Evolutionary conservation across 2,888 invertebrate genomes (phyloP), one percentile per base, ranked within the genome.

Genomic region (Cyclophora albipunctata): DNA sequence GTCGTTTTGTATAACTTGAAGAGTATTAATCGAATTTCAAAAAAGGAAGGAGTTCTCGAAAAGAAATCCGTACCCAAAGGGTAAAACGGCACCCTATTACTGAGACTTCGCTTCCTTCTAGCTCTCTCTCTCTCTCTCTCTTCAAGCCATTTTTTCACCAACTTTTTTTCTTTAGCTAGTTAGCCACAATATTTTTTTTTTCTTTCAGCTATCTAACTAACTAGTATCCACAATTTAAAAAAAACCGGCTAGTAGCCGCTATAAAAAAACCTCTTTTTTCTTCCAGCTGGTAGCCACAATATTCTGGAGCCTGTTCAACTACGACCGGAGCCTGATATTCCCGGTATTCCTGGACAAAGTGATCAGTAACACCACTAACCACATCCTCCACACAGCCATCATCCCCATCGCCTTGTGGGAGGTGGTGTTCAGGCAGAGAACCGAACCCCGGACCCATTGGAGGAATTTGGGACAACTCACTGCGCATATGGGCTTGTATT

Each of bases 361-460:
- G 0, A 57, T 87, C 3, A 67, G 73, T 0, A 55, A 62, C 0
- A 51, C 67, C 0, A 73, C 78, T 0, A 86, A 86, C 52, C 87
- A 87, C 6, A 67, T 85, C 0, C 70, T 85, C 7, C 87, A 87
- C 20, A 80, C 86, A 0, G 57, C 69, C 3, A 81, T 86, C 3
- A 51, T 82, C 0, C 79, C 81, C 0, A 58, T 84, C 0, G 77
- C 62, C 0, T 2, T 85, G 0, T 80, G 77, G 73, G 87, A 87
- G 47, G 45, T 80, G 0, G 2, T 70, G 0, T 73, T 73, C 7
- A 66, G 70, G 20, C 76, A 78, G 0, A 69, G 81, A n/a, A 43
- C 35, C 0, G 56, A 58, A 37, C 85, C 84, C 0, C 68, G 51
- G 44, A 73, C 73, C 0, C 85, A 86, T 48, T 50, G 34, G 2